phyloP scores from a whole-genome alignment of 1,140 invertebrate species.

The Mylabris phalerata region DNA sequence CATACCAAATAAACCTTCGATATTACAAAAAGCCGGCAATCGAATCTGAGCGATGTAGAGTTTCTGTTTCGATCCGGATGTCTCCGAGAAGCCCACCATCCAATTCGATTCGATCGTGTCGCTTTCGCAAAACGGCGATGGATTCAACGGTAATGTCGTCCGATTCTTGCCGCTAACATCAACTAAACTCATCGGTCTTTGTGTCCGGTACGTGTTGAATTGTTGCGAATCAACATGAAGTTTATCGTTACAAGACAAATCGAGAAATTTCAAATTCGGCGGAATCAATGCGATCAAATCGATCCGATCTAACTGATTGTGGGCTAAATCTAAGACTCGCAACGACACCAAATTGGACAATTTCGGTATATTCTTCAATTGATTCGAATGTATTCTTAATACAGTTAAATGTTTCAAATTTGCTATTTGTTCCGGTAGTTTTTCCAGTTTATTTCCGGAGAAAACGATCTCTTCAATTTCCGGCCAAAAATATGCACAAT shows the following conservation, averaged over 20 bases:
- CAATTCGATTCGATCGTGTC: conserved; percentile 57
- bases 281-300: conserved; percentile 69
- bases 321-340: conserved; percentile 75
- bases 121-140: conserved; percentile 53
- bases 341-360: conserved; percentile 65
- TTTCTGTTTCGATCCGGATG: conserved; percentile 64
- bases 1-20: conserved; percentile 72
- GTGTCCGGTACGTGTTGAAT: conserved; percentile 68
- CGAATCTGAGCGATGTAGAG: conserved; percentile 70
- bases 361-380: conserved; percentile 64
- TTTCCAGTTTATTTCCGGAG: conserved; percentile 72
- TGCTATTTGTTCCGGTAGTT: conserved; percentile 68
- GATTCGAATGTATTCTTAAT: conserved; percentile 75
- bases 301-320: conserved; percentile 73
- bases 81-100: conserved; percentile 77
- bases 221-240: conserved; percentile 74
- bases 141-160: conserved; percentile 54
- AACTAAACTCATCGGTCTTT: conserved; percentile 71
- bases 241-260: conserved; percentile 75
- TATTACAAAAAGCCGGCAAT: conserved; percentile 66
- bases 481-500: conserved; percentile 65
- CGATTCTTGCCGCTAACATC: conserved; percentile 74
- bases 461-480: conserved; percentile 75
- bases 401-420: conserved; percentile 64
- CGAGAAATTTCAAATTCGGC: conserved; percentile 74